Evolutionary conservation across 2,888 invertebrate genomes (phyloP), one percentile per base, ranked within the genome.

Genomic region (Linnaemya tessellans): DNA sequence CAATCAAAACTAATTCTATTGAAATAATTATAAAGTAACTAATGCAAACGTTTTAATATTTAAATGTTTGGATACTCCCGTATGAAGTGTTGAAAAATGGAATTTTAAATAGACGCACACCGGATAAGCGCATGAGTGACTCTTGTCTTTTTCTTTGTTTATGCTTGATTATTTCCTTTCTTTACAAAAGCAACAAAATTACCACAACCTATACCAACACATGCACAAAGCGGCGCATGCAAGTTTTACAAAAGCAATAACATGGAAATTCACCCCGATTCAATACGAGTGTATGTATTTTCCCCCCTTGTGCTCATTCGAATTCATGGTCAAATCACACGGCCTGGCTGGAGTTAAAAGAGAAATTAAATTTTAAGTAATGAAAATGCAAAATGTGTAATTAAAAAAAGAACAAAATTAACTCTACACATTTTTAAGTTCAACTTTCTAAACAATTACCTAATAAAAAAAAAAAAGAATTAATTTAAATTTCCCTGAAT

Each of bases 51-150:
- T 71, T 80, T 80, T 58, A 46, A 13, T 70, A 51, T 62, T 74
- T 64, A 68, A 64, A 70, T 64, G 46, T 49, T 5, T 30, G 25
- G 25, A 41, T 62, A 74, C 64, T 79, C 78, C 81, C 74, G 43
- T 64, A 78, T 81, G 64, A 84, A 81, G 46, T 73, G 77, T 67
- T 77, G 62, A 73, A 73, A 73, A 77, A 20, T 35, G 8, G 43
- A 58, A 56, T 65, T 79, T 56, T 25, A 56, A 46, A 64, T 38
- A 62, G 18, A 5, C n/a, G 49, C 18, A 43, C n/a, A 77, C 80
- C 77, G 84, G 80, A 84, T 84, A 81, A 78, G 74, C 85, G 85
- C 85, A 82, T 85, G 85, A 79, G 81, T 85, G 85, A 81, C 85
- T 85, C 82, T 85, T 30, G 30, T 64, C 58, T 65, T 64, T 71